Percentiles rank a stretch among this genome's conserved stretches.
These are phyloP conservation scores for Tillus elongatus DNA, from an alignment of 2,888 invertebrate genomes.

Conservation along the genomic window DNA sequence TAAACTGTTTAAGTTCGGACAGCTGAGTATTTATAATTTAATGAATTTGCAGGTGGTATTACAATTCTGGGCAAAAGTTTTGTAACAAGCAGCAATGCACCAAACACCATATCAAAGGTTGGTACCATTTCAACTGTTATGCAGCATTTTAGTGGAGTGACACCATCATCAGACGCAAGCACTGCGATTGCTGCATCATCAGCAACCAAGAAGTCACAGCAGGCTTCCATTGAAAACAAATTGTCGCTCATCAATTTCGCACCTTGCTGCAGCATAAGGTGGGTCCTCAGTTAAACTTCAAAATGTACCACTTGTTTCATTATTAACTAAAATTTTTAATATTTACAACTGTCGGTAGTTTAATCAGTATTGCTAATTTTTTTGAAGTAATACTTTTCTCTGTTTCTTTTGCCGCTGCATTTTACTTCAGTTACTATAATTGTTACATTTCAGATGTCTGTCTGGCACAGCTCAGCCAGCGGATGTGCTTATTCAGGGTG, in stretches of 20 bases:
- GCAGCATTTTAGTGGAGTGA: slow-evolving; percentile 52
- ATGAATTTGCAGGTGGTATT: slow-evolving; percentile 52
- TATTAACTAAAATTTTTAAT: no score
- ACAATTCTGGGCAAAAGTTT: slow-evolving; percentile 70
- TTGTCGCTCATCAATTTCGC: slow-evolving; percentile 84
- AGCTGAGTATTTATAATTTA: no score
- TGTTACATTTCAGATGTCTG: slow-evolving; percentile 28
- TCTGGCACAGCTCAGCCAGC: slow-evolving; percentile 71
- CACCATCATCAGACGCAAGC: slow-evolving; percentile 36
- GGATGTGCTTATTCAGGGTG: slow-evolving; percentile 75
- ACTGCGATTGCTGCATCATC: slow-evolving; percentile 32
- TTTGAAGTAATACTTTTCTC: background rate
- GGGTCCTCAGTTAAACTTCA: slow-evolving; percentile 7
- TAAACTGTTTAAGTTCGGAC: no score
- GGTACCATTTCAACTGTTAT: slow-evolving; percentile 48
- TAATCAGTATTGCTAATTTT: no score
- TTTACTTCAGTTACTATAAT: no score
- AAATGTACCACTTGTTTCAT: background rate
- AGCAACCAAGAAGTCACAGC: slow-evolving; percentile 36
- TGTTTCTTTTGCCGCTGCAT: background rate
- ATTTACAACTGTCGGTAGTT: no score
- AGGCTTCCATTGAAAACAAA: slow-evolving; percentile 51
- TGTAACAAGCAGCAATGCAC: slow-evolving; percentile 61
- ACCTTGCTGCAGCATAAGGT: slow-evolving; percentile 60
- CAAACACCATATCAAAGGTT: slow-evolving; percentile 52